Conservation (phyloP, 2,113 vertebrate species). For the Elaphurus davidianus region DNA sequence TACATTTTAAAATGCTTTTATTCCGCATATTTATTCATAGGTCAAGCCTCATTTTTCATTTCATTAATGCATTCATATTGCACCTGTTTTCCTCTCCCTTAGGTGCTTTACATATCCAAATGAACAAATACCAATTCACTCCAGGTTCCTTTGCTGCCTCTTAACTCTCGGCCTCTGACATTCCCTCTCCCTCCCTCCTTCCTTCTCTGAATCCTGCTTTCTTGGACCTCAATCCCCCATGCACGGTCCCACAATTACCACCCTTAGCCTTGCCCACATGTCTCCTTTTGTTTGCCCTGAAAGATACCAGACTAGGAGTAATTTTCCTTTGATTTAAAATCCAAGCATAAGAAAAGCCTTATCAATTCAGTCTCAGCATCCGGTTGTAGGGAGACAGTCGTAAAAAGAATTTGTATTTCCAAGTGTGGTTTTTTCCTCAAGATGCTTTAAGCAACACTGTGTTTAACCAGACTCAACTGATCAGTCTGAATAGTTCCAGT, state of each 20-base stretch:
- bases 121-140: slow-evolving; percentile 66
- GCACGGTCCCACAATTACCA: not conserved
- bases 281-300: slow-evolving; percentile 2
- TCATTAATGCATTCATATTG: slow-evolving; percentile 70
- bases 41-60: slow-evolving; percentile 73
- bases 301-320: slow-evolving; percentile 3
- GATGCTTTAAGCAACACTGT: slow-evolving; percentile 26
- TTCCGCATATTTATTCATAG: slow-evolving; percentile 71
- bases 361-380: not conserved
- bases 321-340: slow-evolving; percentile 37
- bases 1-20: slow-evolving; percentile 66
- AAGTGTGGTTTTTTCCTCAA: not conserved
- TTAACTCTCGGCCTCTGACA: slow-evolving; percentile 29
- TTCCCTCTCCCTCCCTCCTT: not conserved
- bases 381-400: not conserved
- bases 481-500: not conserved
- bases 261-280: not conserved
- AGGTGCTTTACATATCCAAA: slow-evolving; percentile 74
- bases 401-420: slow-evolving; percentile 5
- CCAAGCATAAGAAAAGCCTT: slow-evolving; percentile 6
- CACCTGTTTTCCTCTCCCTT: slow-evolving; percentile 70
- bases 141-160: not conserved
- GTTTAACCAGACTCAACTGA: not conserved
- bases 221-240: not conserved
- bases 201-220: not conserved